phyloP scores from a whole-genome alignment of 2,113 vertebrate species.

The Pelobates fuscus region DNA sequence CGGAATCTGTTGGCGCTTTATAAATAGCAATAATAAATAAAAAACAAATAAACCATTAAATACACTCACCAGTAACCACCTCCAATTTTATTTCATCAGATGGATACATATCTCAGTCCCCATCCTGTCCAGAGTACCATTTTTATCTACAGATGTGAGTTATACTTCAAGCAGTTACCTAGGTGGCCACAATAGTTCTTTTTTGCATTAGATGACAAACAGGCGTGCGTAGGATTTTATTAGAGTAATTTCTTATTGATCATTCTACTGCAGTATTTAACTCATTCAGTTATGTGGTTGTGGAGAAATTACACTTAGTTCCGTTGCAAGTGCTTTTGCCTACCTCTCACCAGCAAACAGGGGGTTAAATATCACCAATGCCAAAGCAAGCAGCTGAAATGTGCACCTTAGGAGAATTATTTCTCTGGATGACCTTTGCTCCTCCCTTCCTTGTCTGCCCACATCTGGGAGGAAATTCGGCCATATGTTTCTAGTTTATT shows the following conservation, averaged over 20 bases:
- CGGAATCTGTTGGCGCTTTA: too few species aligned
- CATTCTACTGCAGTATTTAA: slow-evolving; percentile 29
- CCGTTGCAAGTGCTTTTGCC: neutral
- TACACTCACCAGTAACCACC: too few species aligned
- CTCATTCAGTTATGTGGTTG: neutral
- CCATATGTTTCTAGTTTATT: slow-evolving; percentile 45
- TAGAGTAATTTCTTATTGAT: slow-evolving; percentile 34
- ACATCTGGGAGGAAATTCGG: slow-evolving; percentile 48
- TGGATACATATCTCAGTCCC: too few species aligned
- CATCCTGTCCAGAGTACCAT: neutral
- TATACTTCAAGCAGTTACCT: slow-evolving; percentile 31
- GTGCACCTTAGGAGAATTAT: slow-evolving; percentile 36
- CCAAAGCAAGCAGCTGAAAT: slow-evolving; percentile 25
- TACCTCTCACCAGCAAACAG: neutral
- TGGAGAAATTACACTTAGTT: neutral
- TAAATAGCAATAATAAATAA: too few species aligned
- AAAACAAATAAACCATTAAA: too few species aligned
- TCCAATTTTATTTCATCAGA: too few species aligned
- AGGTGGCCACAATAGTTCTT: slow-evolving; percentile 18
- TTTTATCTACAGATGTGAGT: slow-evolving; percentile 16
- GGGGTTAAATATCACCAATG: slow-evolving; percentile 27
- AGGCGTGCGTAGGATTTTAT: slow-evolving; percentile 39
- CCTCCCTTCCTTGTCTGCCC: slow-evolving; percentile 29
- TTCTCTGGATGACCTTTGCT: slow-evolving; percentile 36
- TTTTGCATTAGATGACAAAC: slow-evolving; percentile 30